These are phyloP conservation scores for Pasiphila rectangulata DNA, from an alignment of 2,888 invertebrate species.

Conservation along the genomic window DNA sequence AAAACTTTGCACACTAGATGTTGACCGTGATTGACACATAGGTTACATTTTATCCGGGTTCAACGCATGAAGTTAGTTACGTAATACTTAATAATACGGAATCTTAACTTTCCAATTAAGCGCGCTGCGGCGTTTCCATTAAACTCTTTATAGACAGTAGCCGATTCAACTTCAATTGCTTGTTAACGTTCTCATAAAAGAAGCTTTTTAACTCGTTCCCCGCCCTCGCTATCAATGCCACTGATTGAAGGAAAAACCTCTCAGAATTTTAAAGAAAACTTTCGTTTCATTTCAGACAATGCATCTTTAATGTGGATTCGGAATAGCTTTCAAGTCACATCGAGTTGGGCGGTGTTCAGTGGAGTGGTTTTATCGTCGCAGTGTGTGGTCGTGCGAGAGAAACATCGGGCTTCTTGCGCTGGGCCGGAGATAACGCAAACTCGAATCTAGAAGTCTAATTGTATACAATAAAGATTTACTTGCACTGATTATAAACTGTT, in stretches of 20 bases:
- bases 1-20: no score
- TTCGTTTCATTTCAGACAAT: slow-evolving; percentile 7
- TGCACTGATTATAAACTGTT: no score
- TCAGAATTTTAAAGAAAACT: slow-evolving; percentile 7
- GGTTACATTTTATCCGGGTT: no score
- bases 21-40: no score
- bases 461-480: no score
- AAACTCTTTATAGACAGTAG: slow-evolving; percentile 32
- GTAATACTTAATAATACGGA: no score
- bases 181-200: slow-evolving; percentile 40
- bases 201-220: slow-evolving; percentile 33
- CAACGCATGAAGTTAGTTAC: no score
- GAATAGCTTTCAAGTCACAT: slow-evolving; percentile 5
- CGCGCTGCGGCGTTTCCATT: slow-evolving; percentile 32
- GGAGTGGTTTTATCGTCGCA: neutral
- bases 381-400: slow-evolving; percentile 1
- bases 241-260: slow-evolving; percentile 22
- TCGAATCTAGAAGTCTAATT: no score
- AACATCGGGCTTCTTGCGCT: neutral
- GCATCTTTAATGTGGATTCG: slow-evolving; percentile 2
- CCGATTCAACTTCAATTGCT: slow-evolving; percentile 42
- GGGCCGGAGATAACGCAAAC: no score
- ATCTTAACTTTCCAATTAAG: slow-evolving; percentile 44
- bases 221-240: no score
- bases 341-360: slow-evolving; percentile 1